Evolutionary conservation across 2,888 invertebrate genomes (phyloP).

Genomic region (Charanyca ferruginea): DNA sequence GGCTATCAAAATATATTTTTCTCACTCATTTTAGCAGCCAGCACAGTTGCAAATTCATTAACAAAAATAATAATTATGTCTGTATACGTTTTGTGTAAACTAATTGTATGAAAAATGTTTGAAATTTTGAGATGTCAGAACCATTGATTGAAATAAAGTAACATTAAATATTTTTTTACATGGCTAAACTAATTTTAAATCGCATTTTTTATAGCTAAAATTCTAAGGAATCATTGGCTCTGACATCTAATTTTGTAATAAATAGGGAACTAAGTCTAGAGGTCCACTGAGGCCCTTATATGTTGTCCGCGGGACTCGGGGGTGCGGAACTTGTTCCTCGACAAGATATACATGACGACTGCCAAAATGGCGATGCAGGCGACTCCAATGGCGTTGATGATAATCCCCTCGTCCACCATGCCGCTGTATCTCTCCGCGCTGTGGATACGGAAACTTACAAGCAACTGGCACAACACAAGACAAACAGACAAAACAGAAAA

Average conservation of each 20-base stretch:
- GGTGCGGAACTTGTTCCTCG: slow-evolving; percentile 90
- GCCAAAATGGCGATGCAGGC: slow-evolving; percentile 92
- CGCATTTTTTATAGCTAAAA: slow-evolving; percentile 39
- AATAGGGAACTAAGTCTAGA: slow-evolving; percentile 77
- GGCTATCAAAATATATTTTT: slow-evolving; percentile 28
- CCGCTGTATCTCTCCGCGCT: slow-evolving; percentile 90
- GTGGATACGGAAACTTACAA: slow-evolving; percentile 84
- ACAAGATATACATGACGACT: slow-evolving; percentile 92
- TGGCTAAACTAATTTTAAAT: slow-evolving; percentile 47
- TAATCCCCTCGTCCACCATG: slow-evolving; percentile 92
- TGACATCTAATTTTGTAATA: slow-evolving; percentile 39
- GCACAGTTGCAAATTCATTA: slow-evolving; percentile 40
- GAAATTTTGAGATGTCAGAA: slow-evolving; percentile 33
- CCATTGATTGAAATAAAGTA: slow-evolving; percentile 34
- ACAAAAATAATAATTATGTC: slow-evolving; percentile 23
- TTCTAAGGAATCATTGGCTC: slow-evolving; percentile 48
- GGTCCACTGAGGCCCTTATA: slow-evolving; percentile 91
- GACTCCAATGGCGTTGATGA: slow-evolving; percentile 93
- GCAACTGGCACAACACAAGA: slow-evolving; percentile 68
- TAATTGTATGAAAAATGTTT: slow-evolving; percentile 22
- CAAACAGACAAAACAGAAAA: slow-evolving; percentile 49
- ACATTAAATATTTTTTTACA: slow-evolving; percentile 49
- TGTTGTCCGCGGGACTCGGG: slow-evolving; percentile 84
- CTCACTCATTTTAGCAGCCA: slow-evolving; percentile 18
- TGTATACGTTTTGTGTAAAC: slow-evolving; percentile 25